Percentiles rank a stretch among this genome's conserved stretches.
These are phyloP conservation scores for Podargus strigoides DNA, from an alignment of 2,797 vertebrate species.

Conservation along the genomic window DNA sequence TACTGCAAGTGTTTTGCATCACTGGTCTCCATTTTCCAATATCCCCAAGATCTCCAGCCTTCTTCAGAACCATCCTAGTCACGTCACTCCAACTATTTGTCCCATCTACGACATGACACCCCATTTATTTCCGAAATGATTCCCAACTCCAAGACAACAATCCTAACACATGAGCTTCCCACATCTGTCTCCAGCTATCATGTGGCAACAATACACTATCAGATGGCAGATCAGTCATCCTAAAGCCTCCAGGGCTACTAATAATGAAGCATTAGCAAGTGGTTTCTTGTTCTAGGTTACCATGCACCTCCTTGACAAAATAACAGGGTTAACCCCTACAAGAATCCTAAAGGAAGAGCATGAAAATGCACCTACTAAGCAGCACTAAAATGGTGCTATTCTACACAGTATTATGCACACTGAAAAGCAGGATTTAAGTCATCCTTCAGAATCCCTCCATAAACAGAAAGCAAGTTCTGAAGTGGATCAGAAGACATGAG, in stretches of 20 bases:
- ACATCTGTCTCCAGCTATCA: neutral
- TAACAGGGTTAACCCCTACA: neutral
- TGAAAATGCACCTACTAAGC: neutral
- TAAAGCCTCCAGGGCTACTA: neutral
- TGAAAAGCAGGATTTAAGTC: neutral
- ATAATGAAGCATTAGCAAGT: neutral
- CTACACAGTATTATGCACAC: neutral
- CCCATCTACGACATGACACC: neutral
- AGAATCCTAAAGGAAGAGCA: neutral
- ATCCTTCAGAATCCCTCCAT: neutral
- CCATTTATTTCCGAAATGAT: neutral
- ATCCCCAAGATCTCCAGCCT: neutral
- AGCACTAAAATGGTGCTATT: neutral
- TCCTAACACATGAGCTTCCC: neutral
- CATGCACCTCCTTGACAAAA: neutral
- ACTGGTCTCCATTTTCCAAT: neutral
- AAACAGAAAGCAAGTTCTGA: neutral
- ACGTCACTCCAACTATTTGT: neutral
- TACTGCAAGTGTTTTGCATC: neutral
- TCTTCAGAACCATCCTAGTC: neutral
- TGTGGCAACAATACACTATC: neutral
- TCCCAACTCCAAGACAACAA: neutral
- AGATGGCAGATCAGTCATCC: neutral
- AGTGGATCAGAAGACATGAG: neutral
- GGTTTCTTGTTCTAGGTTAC: neutral